phyloP scores from a whole-genome alignment of 2,113 vertebrate species.

The Pelusios castaneus region DNA sequence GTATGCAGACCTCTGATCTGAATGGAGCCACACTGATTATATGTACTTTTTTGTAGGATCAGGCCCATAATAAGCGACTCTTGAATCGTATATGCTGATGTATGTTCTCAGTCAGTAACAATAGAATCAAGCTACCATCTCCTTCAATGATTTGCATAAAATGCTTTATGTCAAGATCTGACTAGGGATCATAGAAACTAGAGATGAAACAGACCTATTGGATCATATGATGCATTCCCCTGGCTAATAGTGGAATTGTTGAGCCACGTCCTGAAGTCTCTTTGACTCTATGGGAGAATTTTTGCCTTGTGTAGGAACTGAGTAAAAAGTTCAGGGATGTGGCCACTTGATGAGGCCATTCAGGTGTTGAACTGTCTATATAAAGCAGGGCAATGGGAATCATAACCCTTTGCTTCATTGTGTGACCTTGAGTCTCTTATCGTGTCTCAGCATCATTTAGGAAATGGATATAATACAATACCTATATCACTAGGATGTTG shows the following conservation, averaged over 20 bases:
- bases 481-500: background rate
- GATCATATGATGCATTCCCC: background rate
- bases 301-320: background rate
- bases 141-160: background rate
- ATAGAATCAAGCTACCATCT: background rate
- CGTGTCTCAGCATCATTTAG: fast-evolving
- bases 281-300: background rate
- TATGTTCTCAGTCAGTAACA: background rate
- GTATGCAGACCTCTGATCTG: background rate
- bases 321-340: background rate
- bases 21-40: background rate
- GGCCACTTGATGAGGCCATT: background rate
- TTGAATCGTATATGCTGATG: background rate
- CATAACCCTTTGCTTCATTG: background rate
- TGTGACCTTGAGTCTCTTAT: background rate
- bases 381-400: background rate
- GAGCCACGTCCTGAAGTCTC: background rate
- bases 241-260: background rate
- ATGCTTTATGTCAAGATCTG: background rate
- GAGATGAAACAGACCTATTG: background rate
- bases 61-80: background rate
- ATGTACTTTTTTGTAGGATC: background rate
- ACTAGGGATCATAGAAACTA: background rate
- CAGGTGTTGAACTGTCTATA: background rate
- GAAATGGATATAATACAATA: background rate